phyloP scores from a whole-genome alignment of 2,113 vertebrate genomes.

The Semicossyphus pulcher region DNA sequence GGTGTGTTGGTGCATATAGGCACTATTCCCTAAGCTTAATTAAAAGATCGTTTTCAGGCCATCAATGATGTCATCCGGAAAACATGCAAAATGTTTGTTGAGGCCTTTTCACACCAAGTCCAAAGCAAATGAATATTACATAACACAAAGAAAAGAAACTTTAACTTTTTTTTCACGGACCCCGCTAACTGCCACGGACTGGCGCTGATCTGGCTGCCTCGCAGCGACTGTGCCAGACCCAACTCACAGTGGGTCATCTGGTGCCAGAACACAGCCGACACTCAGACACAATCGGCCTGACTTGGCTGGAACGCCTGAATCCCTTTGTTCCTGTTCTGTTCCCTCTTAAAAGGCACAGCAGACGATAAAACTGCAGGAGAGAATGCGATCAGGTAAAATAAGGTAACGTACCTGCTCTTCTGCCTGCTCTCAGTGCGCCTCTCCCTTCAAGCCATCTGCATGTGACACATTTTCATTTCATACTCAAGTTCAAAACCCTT shows the following conservation, averaged over 20 bases:
- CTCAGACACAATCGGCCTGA: slow-evolving; percentile 35
- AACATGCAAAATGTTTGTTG: neutral
- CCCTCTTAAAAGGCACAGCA: slow-evolving; percentile 6
- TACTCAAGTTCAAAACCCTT: slow-evolving; percentile 14
- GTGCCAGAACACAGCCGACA: slow-evolving; percentile 30
- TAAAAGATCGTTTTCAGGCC: neutral
- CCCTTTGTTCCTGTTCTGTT: slow-evolving; percentile 6
- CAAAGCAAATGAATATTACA: neutral
- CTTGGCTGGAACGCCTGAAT: slow-evolving; percentile 46
- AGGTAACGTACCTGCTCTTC: neutral
- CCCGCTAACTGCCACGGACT: slow-evolving; percentile 8
- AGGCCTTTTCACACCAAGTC: neutral
- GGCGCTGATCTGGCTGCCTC: slow-evolving; percentile 28
- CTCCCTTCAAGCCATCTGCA: slow-evolving; percentile 28
- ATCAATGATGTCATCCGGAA: neutral
- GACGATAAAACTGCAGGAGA: slow-evolving; percentile 10
- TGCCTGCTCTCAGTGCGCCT: slow-evolving; percentile 9
- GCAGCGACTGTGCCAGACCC: slow-evolving; percentile 27
- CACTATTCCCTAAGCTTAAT: neutral
- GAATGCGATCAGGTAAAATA: slow-evolving; percentile 18
- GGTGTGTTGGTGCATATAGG: neutral
- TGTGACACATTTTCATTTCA: slow-evolving; percentile 36
- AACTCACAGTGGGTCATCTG: slow-evolving; percentile 40
- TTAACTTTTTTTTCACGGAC: slow-evolving; percentile 4
- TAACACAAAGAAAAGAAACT: slow-evolving; percentile 14